Evolutionary conservation across 2,797 vertebrate genomes (phyloP), one percentile per base, ranked within the genome.

Genomic region (Sebastes jordani): DNA sequence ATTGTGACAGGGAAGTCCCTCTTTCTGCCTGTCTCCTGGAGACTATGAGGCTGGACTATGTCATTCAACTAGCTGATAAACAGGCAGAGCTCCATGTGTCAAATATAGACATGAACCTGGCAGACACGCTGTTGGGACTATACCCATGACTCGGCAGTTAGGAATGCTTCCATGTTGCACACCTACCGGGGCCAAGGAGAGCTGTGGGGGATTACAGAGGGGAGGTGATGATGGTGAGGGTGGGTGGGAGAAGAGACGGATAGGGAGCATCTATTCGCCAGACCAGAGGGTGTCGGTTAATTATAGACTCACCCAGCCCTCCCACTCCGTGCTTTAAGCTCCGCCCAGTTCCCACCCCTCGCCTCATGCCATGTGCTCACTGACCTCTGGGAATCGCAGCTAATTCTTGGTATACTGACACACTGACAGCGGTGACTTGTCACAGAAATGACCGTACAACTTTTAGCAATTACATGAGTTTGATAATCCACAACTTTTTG

Each of bases 61-160:
- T 92, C 88, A 84, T 82, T 88, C 70, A 85, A 34, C 79, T 38
- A 7, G 76, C 84, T 86, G 86, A 91, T 82, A 90, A 87, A 86
- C 81, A 20, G 67, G 76, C 88, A 56, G 59, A 59, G 70, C 66
- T 81, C 88, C 82, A 71, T 68, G 56, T 77, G 89, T 91, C 90
- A 92, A 89, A 93, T 92, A 92, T 91, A 93, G 92, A 86, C 61
- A 62, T 73, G 75, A 71, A 84, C 84, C 67, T 87, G 82, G 81
- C 91, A 87, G 85, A 76, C 76, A 59, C 27, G 69, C 85, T 56
- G 74, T 14, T 16, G 75, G 82, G 87, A 89, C 85, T 80, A 76
- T 86, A 86, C 83, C 83, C 88, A 88, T 92, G 91, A 93, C 87
- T 38, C 64, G 10, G 88, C 86, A 78, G 76, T 61, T 23, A 83